Percentiles rank a stretch among this genome's conserved stretches.
These are phyloP conservation scores for Watsonalla binaria DNA, from an alignment of 2,888 invertebrate genomes.

Conservation along the genomic window DNA sequence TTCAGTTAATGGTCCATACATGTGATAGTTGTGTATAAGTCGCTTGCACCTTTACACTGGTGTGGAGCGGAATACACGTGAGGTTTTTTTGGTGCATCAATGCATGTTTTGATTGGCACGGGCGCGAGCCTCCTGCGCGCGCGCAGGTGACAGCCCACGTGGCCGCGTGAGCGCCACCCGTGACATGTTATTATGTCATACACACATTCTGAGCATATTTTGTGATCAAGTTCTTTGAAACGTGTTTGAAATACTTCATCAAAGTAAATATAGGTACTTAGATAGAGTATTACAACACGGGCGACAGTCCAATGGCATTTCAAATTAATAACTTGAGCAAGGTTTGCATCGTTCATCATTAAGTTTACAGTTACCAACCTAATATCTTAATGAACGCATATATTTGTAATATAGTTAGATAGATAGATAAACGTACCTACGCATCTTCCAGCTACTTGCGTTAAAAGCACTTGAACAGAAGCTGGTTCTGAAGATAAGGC, in stretches of 20 bases:
- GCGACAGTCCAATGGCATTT: not conserved
- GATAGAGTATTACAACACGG: not conserved
- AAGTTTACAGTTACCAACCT: not conserved
- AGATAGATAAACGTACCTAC: constrained; percentile 1
- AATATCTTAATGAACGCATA: not conserved
- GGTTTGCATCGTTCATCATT: not conserved
- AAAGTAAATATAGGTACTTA: not conserved
- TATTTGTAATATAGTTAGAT: constrained; percentile 4
- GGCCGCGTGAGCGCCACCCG: constrained; percentile 21
- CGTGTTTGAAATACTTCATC: constrained; percentile 11
- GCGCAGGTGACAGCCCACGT: constrained; percentile 6
- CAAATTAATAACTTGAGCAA: not conserved
- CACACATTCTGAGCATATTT: constrained; percentile 12
- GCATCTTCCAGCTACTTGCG: constrained; percentile 15
- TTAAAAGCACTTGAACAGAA: constrained; percentile 47
- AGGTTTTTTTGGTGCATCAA: constrained; percentile 26
- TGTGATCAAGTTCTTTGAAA: constrained; percentile 12
- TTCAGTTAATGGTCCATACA: constrained; percentile 61
- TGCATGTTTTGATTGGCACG: constrained; percentile 21
- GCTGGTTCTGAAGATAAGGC: constrained; percentile 45
- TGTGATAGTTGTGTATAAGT: constrained; percentile 46
- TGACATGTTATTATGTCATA: constrained; percentile 24
- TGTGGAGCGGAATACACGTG: constrained; percentile 21
- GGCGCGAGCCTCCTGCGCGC: constrained; percentile 11
- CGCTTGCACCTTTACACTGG: constrained; percentile 26